Base-by-base conservation (phyloP, 53 echinoderm and acorn worm genomes). In the Luidia sarsii region DNA sequence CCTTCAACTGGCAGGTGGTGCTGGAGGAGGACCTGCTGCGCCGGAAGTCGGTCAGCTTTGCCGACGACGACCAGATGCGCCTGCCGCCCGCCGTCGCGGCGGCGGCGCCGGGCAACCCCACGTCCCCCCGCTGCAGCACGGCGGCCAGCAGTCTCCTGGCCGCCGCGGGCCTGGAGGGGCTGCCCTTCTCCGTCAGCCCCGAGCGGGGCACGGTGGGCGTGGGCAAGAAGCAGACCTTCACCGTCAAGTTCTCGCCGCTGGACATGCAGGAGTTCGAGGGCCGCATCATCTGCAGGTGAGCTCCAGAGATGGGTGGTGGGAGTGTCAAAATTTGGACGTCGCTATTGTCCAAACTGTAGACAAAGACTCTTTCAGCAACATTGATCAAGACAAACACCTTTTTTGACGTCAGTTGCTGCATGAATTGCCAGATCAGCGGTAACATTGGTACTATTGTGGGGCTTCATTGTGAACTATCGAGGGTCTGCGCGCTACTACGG, bases 201-300 rank as follows among this genome's bases (percentile, higher is more conserved):
- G 99, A 99, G 11, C 50, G 67, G 39, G 99, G 99, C 1, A 85
- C 91, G 9, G 75, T 99, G 13, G 87, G 79, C 0, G 85, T 83
- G 14, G 94, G 99, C 55, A 99, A 99, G 89, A 99, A 94, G 82
- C 99, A 99, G 74, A 99, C 82, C 65, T 99, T 94, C 69, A 81
- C 83, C 20, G 89, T 99, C 71, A 94, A 89, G 67, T 99, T 99
- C 68, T 85, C 99, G 4, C 99, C 99, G 1, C 63, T 99, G 52
- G 99, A 99, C 56, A 91, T 99, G 64, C 89, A 86, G 48, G 99
- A 99, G 16, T 94, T 86, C 81, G 99, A 99, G 46, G 99, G 94
- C 52, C 94, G 99, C 21, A 89, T 99, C 66, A 99, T 99, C 50
- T 99, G 99, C 92, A 94, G 99, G 99, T 93, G 34, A 4, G 56